phyloP scores from a whole-genome alignment of 2,113 vertebrate species.

The Condylura cristata region DNA sequence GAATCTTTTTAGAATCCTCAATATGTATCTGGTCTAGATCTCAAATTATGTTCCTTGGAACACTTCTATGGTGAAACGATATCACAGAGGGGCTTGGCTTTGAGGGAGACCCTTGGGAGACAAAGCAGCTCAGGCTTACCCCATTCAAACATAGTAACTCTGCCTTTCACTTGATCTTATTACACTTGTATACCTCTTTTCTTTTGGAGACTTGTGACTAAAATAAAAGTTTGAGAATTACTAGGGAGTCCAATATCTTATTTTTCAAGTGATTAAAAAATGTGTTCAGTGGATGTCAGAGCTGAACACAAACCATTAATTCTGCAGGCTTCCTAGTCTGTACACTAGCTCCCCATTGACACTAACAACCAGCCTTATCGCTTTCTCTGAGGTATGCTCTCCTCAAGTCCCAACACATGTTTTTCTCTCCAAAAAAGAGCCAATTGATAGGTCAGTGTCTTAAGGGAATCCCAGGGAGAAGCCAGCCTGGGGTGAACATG shows the following conservation, averaged over 20 bases:
- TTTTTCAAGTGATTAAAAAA: slow-evolving; percentile 12
- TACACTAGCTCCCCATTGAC: not conserved
- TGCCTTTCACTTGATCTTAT: not conserved
- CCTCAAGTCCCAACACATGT: not conserved
- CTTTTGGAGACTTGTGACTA: not conserved
- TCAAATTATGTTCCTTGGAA: not conserved
- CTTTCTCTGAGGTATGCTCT: not conserved
- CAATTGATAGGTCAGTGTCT: not conserved
- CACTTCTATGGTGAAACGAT: not conserved
- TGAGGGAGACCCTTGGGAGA: not conserved
- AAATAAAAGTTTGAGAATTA: not conserved
- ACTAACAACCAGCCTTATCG: not conserved
- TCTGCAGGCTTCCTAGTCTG: not conserved
- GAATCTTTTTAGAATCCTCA: not conserved
- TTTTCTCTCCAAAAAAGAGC: not conserved
- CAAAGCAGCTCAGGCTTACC: not conserved
- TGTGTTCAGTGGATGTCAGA: not conserved
- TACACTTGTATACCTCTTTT: not conserved
- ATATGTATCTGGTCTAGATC: not conserved
- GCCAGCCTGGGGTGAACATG: not conserved
- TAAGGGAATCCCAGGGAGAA: not conserved
- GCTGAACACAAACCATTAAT: not conserved
- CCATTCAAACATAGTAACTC: not conserved
- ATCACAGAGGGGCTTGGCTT: not conserved
- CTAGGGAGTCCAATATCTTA: not conserved